Evolutionary conservation across 2,113 vertebrate genomes (phyloP), one percentile per base, ranked within the genome.

Genomic region (Neopipo cinnamomea): DNA sequence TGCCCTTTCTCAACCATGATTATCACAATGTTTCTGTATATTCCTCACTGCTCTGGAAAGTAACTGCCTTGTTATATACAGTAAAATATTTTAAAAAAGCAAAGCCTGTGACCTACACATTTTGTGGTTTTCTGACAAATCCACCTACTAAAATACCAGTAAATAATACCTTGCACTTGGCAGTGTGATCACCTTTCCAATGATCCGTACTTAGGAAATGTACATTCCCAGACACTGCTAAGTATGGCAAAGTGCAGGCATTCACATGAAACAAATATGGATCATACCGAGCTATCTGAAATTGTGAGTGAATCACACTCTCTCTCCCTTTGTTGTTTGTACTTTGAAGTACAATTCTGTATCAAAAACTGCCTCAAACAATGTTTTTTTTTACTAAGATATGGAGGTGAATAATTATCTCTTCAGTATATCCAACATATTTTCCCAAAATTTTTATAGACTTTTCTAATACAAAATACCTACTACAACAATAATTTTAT

Each of bases 121-220:
- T 58, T 75, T 42, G 18, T 47, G 68, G 15, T 83, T 65, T 39
- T 89, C 46, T 85, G 28, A 62, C 14, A 80, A 84, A 84, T 23
- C 42, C 50, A 84, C 16, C 15, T 28, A 74, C 65, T 74, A 70
- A 77, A 84, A 80, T 19, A 30, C 23, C 13, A 8, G 25, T 47
- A 77, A 80, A 47, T 35, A 63, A 30, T 41, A 42, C 28, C 8
- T 73, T 44, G 22, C 37, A 44, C 52, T 24, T 56, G 46, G 16
- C 27, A 61, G 27, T 12, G 4, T 44, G 42, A 66, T 33, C 37
- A 41, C 24, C 11, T 58, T 84, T 77, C 65, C 41, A 28, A 37
- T 30, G 46, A 52, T 30, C 24, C 0, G 0, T n/a, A 79, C 7
- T 9, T n/a, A 55, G 0, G 1, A 85, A 76, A 77, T 17, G 24